phyloP scores from a whole-genome alignment of 1,140 invertebrate genomes.

The Berghia stephanieae region DNA sequence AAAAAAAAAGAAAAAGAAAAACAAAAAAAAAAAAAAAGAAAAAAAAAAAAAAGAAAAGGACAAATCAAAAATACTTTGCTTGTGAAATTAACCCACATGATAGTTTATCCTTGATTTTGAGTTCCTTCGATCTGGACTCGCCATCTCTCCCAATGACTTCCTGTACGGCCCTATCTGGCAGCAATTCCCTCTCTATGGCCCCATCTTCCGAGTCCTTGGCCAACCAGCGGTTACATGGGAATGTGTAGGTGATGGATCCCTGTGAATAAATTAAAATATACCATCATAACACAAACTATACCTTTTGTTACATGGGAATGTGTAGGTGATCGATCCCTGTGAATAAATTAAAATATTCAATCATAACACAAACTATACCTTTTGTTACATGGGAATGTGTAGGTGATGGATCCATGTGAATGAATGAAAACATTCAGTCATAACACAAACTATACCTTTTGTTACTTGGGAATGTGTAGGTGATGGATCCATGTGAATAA shows the following conservation, averaged over 20 bases:
- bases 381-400: no score
- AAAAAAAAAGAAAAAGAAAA: no score
- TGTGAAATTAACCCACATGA: slow-evolving; percentile 46
- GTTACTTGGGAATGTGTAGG: no score
- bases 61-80: neutral
- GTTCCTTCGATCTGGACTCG: slow-evolving; percentile 53
- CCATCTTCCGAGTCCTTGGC: slow-evolving; percentile 63
- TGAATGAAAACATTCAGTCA: no score
- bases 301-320: neutral
- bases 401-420: no score
- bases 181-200: slow-evolving; percentile 62
- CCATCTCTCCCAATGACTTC: slow-evolving; percentile 61
- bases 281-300: neutral
- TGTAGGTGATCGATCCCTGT: neutral
- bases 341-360: neutral
- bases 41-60: no score
- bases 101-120: slow-evolving; percentile 57
- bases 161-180: slow-evolving; percentile 60
- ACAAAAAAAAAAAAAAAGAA: no score
- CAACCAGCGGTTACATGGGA: slow-evolving; percentile 66
- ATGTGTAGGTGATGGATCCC: slow-evolving; percentile 64
- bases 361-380: no score
- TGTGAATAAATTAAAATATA: slow-evolving; percentile 35
- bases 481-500: no score
- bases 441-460: no score